Percentiles rank a stretch among this genome's conserved stretches.
Conservation (phyloP, 2,888 invertebrate genomes). For the Himalopsyche japonica region DNA sequence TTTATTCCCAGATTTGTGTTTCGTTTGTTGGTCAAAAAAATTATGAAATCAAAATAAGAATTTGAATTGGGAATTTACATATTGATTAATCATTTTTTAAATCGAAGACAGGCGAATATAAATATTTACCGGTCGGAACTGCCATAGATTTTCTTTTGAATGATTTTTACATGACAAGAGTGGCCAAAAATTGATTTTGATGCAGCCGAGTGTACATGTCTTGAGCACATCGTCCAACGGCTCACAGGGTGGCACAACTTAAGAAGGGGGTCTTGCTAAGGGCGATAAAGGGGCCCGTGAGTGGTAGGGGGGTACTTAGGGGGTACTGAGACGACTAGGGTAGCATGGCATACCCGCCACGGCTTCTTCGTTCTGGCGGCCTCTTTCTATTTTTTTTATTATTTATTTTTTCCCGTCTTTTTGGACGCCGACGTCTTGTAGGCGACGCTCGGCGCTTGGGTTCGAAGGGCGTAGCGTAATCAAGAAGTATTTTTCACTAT, state of each 20-base stretch:
- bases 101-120: too few species aligned
- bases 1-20: too few species aligned
- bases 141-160: too few species aligned
- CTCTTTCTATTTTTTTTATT: constrained; percentile 30
- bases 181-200: neutral
- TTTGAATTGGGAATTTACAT: too few species aligned
- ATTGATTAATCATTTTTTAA: too few species aligned
- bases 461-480: neutral
- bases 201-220: neutral
- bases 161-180: too few species aligned
- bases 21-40: too few species aligned
- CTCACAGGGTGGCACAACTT: neutral
- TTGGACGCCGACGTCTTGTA: constrained; percentile 38
- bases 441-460: constrained; percentile 30
- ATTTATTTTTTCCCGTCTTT: constrained; percentile 40
- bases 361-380: constrained; percentile 15
- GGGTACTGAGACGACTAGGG: neutral
- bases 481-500: neutral
- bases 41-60: too few species aligned
- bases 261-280: neutral
- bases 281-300: neutral
- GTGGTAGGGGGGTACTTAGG: neutral
- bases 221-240: neutral
- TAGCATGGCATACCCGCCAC: neutral
- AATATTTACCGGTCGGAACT: too few species aligned